A percentile compares a stretch with the other conserved stretches of the same genome.
Evolutionary conservation across 2,888 invertebrate species (phyloP).

Genomic region (Campoplex nolae): DNA sequence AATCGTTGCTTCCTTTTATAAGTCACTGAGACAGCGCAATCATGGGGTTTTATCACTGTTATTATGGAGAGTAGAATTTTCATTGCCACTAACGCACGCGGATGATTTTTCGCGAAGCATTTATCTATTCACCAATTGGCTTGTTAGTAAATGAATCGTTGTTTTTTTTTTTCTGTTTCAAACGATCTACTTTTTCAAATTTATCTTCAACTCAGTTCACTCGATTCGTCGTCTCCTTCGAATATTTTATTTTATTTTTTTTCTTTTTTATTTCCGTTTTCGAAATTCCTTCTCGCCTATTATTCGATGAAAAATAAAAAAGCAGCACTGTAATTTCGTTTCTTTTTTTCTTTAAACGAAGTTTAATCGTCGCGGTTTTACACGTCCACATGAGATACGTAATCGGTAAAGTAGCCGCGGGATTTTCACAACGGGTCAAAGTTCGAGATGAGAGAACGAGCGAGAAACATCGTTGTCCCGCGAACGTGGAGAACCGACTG

Average conservation of each 20-base stretch:
- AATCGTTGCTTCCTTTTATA: neutral
- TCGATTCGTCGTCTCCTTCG: neutral
- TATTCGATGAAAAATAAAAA: neutral
- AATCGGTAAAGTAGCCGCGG: slow-evolving; percentile 60
- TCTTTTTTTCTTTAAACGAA: neutral
- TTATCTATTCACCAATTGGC: neutral
- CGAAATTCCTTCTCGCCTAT: neutral
- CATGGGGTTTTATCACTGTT: neutral
- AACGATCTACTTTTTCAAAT: neutral
- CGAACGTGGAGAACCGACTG: slow-evolving; percentile 82
- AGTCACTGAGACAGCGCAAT: neutral
- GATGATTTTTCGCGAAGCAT: neutral
- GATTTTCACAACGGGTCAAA: slow-evolving; percentile 71
- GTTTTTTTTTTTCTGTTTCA: neutral
- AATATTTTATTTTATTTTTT: neutral
- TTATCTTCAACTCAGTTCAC: neutral
- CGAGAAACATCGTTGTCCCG: slow-evolving; percentile 77
- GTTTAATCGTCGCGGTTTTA: neutral
- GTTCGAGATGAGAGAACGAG: slow-evolving; percentile 69
- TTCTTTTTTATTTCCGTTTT: neutral
- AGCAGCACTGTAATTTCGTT: too few relatives aligned
- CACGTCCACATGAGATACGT: slow-evolving; percentile 29
- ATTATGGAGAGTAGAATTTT: neutral
- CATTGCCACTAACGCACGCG: neutral
- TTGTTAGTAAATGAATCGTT: neutral